Conservation (phyloP, 2,888 invertebrate genomes). For the Adelognathus sp. region DNA sequence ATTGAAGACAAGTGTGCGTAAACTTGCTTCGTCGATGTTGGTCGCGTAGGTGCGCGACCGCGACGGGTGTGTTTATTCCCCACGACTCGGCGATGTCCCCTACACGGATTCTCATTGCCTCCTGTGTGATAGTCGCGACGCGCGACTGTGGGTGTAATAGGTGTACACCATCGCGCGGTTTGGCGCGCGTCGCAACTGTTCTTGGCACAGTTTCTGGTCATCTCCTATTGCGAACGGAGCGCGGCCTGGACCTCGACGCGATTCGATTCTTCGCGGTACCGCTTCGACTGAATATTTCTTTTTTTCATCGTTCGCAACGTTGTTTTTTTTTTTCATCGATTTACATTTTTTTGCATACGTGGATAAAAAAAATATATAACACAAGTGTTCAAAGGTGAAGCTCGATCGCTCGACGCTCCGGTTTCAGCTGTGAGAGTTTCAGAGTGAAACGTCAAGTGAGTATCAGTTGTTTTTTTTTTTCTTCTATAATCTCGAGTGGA, state of each 20-base stretch:
- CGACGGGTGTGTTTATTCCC: background rate
- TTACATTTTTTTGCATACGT: background rate
- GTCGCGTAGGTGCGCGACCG: slow-evolving; percentile 18
- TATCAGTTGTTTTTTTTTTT: background rate
- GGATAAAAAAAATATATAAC: background rate
- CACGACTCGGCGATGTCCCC: background rate
- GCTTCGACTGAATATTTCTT: no score
- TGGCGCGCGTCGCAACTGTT: slow-evolving; percentile 70
- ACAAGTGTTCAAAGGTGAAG: slow-evolving; percentile 12
- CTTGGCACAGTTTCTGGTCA: slow-evolving; percentile 80
- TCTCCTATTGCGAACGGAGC: slow-evolving; percentile 77
- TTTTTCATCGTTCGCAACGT: background rate
- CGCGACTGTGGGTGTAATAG: slow-evolving; percentile 59
- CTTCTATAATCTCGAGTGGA: background rate
- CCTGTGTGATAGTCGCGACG: slow-evolving; percentile 28
- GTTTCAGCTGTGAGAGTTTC: background rate
- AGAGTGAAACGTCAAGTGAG: slow-evolving; percentile 1
- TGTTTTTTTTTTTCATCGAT: background rate
- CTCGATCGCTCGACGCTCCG: background rate
- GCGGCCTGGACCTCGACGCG: slow-evolving; percentile 63
- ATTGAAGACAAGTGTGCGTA: no score
- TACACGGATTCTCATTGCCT: slow-evolving; percentile 1
- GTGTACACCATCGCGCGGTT: slow-evolving; percentile 65
- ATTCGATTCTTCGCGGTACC: slow-evolving; percentile 42
- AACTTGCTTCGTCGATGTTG: background rate